A percentile compares a stretch with the other conserved stretches of the same genome.
phyloP scores from a whole-genome alignment of 23 tunicate genomes.

The Oikopleura dioica region DNA sequence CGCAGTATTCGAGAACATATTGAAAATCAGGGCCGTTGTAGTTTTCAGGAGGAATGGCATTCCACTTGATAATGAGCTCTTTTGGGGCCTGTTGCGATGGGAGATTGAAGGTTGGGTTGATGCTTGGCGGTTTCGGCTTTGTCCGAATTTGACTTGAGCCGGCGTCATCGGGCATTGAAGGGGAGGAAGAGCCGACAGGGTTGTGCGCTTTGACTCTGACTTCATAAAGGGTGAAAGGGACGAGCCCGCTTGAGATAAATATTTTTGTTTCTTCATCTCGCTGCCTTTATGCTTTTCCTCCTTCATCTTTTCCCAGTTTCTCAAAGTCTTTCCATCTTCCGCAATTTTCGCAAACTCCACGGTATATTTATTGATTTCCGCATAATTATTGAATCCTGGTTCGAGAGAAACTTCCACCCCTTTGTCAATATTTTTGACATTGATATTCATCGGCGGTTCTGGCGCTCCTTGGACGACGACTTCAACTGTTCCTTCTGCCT shows the following conservation, averaged over 20 bases:
- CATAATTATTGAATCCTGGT: constrained; percentile 10
- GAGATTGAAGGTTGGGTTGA: not conserved
- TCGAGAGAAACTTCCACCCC: not conserved
- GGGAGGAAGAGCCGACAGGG: not conserved
- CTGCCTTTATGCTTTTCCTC: not conserved
- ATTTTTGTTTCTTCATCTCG: not conserved
- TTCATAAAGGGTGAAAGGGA: not conserved
- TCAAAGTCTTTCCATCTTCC: not conserved
- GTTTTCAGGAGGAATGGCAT: not conserved
- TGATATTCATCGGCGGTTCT: not conserved
- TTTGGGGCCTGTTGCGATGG: not conserved
- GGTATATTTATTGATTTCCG: not conserved
- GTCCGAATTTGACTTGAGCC: not conserved
- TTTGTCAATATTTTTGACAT: not conserved
- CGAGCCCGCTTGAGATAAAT: not conserved
- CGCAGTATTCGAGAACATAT: not conserved
- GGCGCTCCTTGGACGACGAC: not conserved
- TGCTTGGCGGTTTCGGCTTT: not conserved
- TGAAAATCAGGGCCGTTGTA: constrained; percentile 2
- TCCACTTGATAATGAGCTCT: not conserved
- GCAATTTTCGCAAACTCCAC: not conserved
- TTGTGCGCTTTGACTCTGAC: not conserved
- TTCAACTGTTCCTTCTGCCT: not conserved
- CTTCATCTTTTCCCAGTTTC: constrained; percentile 4
- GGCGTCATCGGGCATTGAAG: not conserved